phyloP scores from a whole-genome alignment of 1,140 invertebrate genomes.

The Lordiphosa mommai region DNA sequence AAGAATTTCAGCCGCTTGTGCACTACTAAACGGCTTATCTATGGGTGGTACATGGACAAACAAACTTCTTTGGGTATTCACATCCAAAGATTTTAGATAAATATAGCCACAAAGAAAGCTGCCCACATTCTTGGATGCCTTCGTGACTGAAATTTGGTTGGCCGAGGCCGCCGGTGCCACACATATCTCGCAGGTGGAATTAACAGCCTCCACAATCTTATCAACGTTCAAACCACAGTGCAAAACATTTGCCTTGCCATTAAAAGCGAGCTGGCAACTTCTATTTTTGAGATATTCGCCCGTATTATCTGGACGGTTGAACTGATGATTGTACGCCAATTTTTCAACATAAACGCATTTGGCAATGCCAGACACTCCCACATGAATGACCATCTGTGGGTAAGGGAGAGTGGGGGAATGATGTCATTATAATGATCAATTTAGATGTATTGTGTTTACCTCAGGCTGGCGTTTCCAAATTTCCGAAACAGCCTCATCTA shows the following conservation, averaged over 20 bases:
- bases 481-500: conserved; percentile 81
- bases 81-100: conserved; percentile 82
- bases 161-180: conserved; percentile 18
- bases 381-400: conserved; percentile 82
- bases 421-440: conserved; percentile 27
- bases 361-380: conserved; percentile 81
- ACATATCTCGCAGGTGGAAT: conserved; percentile 45
- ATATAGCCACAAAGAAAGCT: conserved; percentile 85
- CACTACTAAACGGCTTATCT: conserved; percentile 80
- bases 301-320: conserved; percentile 79
- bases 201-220: conserved; percentile 78
- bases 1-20: conserved; percentile 81
- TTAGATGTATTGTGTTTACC: conserved; percentile 42
- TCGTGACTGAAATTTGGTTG: conserved; percentile 10
- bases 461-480: conserved; percentile 83
- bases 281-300: conserved; percentile 64
- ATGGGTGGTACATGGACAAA: conserved; percentile 85
- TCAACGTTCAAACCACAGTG: conserved; percentile 80
- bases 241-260: conserved; percentile 57
- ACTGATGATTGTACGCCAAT: conserved; percentile 81
- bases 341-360: conserved; percentile 82
- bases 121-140: conserved; percentile 62
- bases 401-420: conserved; percentile 24
- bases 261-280: conserved; percentile 63
- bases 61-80: conserved; percentile 80